Conservation (phyloP, 2,113 vertebrate genomes). For the Crotalus viridis region DNA sequence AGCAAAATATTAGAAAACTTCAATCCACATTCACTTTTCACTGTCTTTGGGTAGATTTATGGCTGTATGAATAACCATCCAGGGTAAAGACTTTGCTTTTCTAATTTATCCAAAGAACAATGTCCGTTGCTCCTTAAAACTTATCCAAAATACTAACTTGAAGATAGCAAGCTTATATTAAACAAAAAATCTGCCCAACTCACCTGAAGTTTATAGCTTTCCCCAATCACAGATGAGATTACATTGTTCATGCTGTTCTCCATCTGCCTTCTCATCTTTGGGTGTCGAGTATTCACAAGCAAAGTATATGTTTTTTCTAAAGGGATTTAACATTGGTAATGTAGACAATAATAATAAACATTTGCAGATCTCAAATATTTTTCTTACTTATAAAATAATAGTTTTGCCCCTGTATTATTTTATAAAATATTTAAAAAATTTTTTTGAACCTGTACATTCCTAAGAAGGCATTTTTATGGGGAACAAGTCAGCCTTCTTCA, state of each 20-base stretch:
- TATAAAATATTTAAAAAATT: background rate
- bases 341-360: background rate
- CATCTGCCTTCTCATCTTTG: constrained; percentile 67
- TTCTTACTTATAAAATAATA: background rate
- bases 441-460: background rate
- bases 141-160: background rate
- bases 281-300: constrained; percentile 72
- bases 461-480: background rate
- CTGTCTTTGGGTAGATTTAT: background rate
- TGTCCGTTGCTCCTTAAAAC: background rate
- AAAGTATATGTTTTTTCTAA: constrained; percentile 66
- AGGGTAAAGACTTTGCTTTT: background rate
- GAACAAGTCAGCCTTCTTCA: background rate
- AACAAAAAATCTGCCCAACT: background rate
- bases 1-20: background rate
- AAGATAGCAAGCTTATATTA: background rate
- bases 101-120: background rate
- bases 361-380: background rate
- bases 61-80: background rate
- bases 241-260: constrained; percentile 66
- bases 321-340: background rate
- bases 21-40: background rate
- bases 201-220: constrained; percentile 70
- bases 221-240: constrained; percentile 68
- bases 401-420: background rate